Percentiles rank a stretch among this genome's conserved stretches.
Conservation (phyloP, 1,140 invertebrate genomes). For the Asbolus verrucosus region DNA sequence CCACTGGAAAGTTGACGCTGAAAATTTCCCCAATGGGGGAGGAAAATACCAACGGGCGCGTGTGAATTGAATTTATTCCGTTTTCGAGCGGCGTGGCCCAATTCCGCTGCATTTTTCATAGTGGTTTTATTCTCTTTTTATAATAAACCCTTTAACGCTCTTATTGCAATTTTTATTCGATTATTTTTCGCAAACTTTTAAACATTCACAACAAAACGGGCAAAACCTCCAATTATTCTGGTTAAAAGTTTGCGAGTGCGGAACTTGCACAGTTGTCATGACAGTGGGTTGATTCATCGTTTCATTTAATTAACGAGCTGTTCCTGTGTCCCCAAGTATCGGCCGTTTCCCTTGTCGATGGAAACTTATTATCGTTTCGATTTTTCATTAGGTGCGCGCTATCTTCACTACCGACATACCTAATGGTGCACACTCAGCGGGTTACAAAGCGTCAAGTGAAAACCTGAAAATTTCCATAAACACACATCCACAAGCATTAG, state of each 20-base stretch:
- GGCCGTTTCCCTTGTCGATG: constrained; percentile 17
- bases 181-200: constrained; percentile 11
- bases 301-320: constrained; percentile 37
- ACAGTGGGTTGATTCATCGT: constrained; percentile 36
- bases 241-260: constrained; percentile 3
- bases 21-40: constrained; percentile 35
- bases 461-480: constrained; percentile 37
- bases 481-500: constrained; percentile 15
- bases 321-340: constrained; percentile 10
- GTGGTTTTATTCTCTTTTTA: constrained; percentile 24
- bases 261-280: constrained; percentile 16
- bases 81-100: constrained; percentile 9
- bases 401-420: constrained; percentile 27
- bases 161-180: constrained; percentile 13
- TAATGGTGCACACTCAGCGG: constrained; percentile 25
- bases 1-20: constrained; percentile 33
- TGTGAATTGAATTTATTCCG: constrained; percentile 36
- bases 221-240: neutral
- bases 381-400: constrained; percentile 40
- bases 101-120: constrained; percentile 30
- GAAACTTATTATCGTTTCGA: constrained; percentile 33
- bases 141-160: constrained; percentile 20
- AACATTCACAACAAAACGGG: constrained; percentile 1
- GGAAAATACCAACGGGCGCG: constrained; percentile 28
- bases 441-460: constrained; percentile 5